phyloP scores from a whole-genome alignment of 2,113 vertebrate species.

The Neogobius melanostomus region DNA sequence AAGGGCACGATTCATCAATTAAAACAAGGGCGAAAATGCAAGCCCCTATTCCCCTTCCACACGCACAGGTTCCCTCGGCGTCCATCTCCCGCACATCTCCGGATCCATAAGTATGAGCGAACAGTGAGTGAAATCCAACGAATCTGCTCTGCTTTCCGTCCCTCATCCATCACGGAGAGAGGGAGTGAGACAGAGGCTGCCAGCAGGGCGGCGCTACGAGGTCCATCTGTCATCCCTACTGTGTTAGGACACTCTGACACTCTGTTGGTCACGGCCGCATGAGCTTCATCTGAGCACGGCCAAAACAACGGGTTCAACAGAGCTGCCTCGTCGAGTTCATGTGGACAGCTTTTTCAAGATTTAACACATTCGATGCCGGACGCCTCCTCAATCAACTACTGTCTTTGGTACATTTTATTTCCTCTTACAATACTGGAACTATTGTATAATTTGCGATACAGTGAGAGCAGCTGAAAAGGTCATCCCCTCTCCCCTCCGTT shows the following conservation, averaged over 20 bases:
- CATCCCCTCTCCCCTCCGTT: no score
- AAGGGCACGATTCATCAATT: conserved; percentile 46
- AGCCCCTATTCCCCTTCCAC: conserved; percentile 21
- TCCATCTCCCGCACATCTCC: conserved; percentile 39
- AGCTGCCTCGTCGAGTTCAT: conserved; percentile 4
- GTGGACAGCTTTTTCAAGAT: not conserved
- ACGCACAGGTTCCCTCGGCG: conserved; percentile 22
- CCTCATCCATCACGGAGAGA: conserved; percentile 67
- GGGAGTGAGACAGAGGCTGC: conserved; percentile 17
- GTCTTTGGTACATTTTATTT: no score
- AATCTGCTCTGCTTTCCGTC: conserved; percentile 56
- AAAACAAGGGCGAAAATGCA: conserved; percentile 17
- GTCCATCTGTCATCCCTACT: conserved; percentile 59
- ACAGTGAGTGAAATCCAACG: conserved; percentile 74
- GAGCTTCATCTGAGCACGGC: conserved; percentile 31
- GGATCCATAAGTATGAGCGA: conserved; percentile 71
- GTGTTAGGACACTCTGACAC: conserved; percentile 51
- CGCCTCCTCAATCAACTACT: no score
- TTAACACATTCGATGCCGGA: no score
- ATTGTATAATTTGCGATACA: no score
- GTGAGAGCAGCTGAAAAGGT: no score
- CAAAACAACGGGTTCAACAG: conserved; percentile 25
- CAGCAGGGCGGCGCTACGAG: conserved; percentile 52
- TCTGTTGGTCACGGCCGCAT: conserved; percentile 45
- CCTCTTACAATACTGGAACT: no score